These are phyloP conservation scores for Aplodontia rufa DNA, from an alignment of 2,113 vertebrate genomes.

Conservation along the genomic window DNA sequence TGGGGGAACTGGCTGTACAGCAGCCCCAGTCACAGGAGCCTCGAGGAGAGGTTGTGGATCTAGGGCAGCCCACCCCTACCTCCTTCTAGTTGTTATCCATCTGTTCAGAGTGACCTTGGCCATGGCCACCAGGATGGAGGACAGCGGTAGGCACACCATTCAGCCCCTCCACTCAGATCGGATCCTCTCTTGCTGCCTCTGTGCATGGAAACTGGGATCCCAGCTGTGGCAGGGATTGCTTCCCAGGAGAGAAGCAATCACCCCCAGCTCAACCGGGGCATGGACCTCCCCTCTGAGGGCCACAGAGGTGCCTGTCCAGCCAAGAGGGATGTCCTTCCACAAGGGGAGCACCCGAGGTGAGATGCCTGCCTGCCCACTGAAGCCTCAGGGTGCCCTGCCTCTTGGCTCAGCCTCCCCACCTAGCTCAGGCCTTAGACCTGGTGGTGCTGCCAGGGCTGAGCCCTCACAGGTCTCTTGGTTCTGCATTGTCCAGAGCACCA, in stretches of 20 bases:
- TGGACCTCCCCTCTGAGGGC: neutral
- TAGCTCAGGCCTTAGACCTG: neutral
- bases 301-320: neutral
- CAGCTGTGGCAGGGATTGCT: neutral
- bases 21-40: neutral
- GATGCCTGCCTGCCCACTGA: neutral
- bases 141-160: neutral
- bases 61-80: too few relatives aligned
- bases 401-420: too few relatives aligned
- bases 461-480: neutral
- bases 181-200: too few relatives aligned
- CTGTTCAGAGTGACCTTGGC: neutral
- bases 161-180: neutral
- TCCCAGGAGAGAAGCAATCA: neutral
- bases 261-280: neutral
- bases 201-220: rapidly evolving
- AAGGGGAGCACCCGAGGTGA: neutral
- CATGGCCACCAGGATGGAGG: neutral
- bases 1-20: too few relatives aligned
- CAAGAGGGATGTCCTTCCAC: neutral
- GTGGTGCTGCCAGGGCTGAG: neutral
- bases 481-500: rapidly evolving
- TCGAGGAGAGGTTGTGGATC: neutral
- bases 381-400: neutral
- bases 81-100: neutral